A percentile compares a stretch with the other conserved stretches of the same genome.
These are phyloP conservation scores for Dyspetes luteomarginatus DNA, from an alignment of 2,888 invertebrate species.

Conservation along the genomic window DNA sequence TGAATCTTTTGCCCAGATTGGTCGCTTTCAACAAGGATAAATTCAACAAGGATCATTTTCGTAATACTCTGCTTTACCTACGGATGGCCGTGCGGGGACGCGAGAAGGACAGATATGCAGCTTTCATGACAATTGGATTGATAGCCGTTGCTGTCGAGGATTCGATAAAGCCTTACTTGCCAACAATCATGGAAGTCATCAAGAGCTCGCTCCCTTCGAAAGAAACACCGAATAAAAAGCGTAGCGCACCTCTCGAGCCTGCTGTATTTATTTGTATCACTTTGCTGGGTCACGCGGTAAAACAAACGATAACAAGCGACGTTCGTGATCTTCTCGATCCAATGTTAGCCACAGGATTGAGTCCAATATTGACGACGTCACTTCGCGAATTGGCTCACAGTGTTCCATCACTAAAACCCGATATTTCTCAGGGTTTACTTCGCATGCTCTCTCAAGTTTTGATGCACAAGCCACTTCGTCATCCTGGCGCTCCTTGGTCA, in stretches of 20 bases:
- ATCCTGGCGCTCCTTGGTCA: constrained; percentile 89
- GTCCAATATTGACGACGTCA: constrained; percentile 95
- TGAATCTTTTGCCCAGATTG: constrained; percentile 94
- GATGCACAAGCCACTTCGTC: constrained; percentile 93
- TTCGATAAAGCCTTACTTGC: constrained; percentile 91
- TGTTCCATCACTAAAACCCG: constrained; percentile 93
- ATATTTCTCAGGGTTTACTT: constrained; percentile 96
- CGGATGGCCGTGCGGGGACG: constrained; percentile 90
- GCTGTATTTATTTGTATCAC: constrained; percentile 97
- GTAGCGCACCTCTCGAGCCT: constrained; percentile 89
- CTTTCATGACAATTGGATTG: constrained; percentile 95
- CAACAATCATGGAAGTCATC: constrained; percentile 93
- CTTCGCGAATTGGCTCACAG: constrained; percentile 94
- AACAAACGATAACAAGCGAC: constrained; percentile 90
- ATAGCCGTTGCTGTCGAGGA: constrained; percentile 94
- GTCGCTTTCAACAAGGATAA: constrained; percentile 95
- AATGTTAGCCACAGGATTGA: constrained; percentile 96
- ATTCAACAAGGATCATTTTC: constrained; percentile 91
- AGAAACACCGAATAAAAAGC: constrained; percentile 91
- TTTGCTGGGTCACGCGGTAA: constrained; percentile 94
- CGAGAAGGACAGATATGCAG: constrained; percentile 93
- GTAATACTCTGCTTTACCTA: constrained; percentile 90
- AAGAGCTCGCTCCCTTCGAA: constrained; percentile 90
- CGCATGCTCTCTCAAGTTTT: constrained; percentile 94
- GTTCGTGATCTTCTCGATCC: constrained; percentile 94